These are phyloP conservation scores for Cercopithecus mona DNA, from an alignment of 2,113 vertebrate genomes.

Conservation along the genomic window DNA sequence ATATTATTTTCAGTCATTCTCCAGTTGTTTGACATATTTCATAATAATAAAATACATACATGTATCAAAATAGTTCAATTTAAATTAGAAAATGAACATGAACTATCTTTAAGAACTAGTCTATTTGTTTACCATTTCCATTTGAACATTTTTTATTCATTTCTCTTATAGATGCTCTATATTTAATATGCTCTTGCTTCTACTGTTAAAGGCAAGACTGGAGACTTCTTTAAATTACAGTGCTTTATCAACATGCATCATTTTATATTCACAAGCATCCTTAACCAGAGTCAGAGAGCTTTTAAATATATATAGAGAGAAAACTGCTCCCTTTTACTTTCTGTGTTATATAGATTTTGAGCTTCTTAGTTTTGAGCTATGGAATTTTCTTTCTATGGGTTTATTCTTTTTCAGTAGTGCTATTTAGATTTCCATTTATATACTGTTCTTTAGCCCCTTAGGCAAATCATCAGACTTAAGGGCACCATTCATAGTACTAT, in stretches of 20 bases:
- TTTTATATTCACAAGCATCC: neutral
- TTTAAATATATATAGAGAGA: neutral
- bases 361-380: neutral
- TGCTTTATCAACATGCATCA: neutral
- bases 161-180: neutral
- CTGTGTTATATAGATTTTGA: neutral
- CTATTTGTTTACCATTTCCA: neutral
- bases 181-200: neutral
- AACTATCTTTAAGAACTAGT: neutral
- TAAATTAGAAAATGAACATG: neutral
- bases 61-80: neutral
- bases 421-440: slow-evolving; percentile 13
- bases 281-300: neutral
- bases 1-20: neutral
- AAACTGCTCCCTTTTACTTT: neutral
- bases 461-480: neutral
- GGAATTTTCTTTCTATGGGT: neutral
- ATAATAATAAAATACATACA: neutral
- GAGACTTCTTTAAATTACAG: neutral
- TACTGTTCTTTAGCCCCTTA: neutral
- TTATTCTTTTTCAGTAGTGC: neutral
- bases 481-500: neutral
- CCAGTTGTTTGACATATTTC: neutral
- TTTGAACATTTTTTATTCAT: neutral
- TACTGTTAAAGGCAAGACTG: neutral